phyloP scores from a whole-genome alignment of 92 coral and sea anemone genomes.

The Siderastrea radians region DNA sequence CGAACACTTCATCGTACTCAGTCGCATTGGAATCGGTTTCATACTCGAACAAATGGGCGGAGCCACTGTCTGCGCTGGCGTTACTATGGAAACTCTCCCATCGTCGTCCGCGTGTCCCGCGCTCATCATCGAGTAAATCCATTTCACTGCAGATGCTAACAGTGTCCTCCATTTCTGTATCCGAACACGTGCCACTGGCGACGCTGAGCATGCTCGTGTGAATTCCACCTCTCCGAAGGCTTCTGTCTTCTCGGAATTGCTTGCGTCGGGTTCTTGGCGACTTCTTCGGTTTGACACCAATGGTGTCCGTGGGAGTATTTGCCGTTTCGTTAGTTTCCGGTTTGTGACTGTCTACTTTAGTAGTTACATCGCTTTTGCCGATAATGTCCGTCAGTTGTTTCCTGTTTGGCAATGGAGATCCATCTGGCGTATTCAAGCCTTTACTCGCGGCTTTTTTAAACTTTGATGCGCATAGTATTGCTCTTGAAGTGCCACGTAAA shows the following conservation, averaged over 20 bases:
- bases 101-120: slow-evolving; percentile 71
- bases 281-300: neutral
- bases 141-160: slow-evolving; percentile 65
- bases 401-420: slow-evolving; percentile 55
- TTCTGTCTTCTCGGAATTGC: slow-evolving; percentile 39
- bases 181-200: slow-evolving; percentile 82
- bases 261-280: slow-evolving; percentile 32
- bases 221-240: slow-evolving; percentile 49
- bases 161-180: slow-evolving; percentile 77
- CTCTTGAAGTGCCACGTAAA: slow-evolving; percentile 56
- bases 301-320: neutral
- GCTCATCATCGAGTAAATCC: slow-evolving; percentile 52
- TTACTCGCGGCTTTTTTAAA: slow-evolving; percentile 26
- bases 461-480: slow-evolving; percentile 74
- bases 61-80: slow-evolving; percentile 97
- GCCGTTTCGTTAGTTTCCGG: neutral
- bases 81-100: slow-evolving; percentile 99
- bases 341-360: neutral
- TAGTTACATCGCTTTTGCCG: neutral
- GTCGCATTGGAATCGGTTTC: slow-evolving; percentile 78
- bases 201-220: slow-evolving; percentile 89
- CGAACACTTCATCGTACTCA: slow-evolving; percentile 76
- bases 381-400: slow-evolving; percentile 24
- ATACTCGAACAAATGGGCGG: slow-evolving; percentile 89
- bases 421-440: slow-evolving; percentile 12